These are phyloP conservation scores for Nothura maculosa DNA, from an alignment of 2,797 vertebrate genomes.

Conservation along the genomic window DNA sequence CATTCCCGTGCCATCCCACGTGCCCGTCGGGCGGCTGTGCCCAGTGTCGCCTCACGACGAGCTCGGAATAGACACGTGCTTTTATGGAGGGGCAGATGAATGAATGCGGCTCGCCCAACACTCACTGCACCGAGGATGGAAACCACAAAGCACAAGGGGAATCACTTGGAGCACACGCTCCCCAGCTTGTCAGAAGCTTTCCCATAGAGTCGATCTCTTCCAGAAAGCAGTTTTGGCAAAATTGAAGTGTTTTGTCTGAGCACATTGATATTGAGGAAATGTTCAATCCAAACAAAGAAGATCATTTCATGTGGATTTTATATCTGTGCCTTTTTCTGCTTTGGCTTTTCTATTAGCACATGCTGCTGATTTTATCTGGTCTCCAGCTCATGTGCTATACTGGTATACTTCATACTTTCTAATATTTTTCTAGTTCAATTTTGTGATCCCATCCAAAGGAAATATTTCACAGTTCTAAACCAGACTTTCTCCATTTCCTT, in stretches of 20 bases:
- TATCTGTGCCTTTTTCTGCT: slow-evolving; percentile 1
- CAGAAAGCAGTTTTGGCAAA: slow-evolving; percentile 61
- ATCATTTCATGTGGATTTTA: slow-evolving; percentile 11
- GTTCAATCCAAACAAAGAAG: slow-evolving; percentile 43
- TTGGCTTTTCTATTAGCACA: slow-evolving; percentile 24
- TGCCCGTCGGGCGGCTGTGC: background rate
- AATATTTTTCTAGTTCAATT: background rate
- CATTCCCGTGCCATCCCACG: background rate
- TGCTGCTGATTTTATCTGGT: background rate
- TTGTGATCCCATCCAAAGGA: background rate
- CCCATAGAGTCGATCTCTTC: background rate
- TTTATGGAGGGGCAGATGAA: slow-evolving; percentile 24
- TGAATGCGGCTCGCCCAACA: slow-evolving; percentile 6
- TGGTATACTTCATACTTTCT: background rate
- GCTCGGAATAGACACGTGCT: background rate
- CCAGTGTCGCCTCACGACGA: rapidly evolving
- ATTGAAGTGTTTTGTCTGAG: background rate
- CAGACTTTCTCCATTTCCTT: background rate
- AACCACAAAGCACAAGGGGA: slow-evolving; percentile 57
- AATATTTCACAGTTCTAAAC: background rate
- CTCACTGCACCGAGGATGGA: background rate
- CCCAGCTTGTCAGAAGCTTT: slow-evolving; percentile 18
- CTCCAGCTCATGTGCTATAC: background rate
- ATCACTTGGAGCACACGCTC: background rate
- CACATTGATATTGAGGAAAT: slow-evolving; percentile 35